phyloP scores from a whole-genome alignment of 2,888 invertebrate species.

The Tetanocera ferruginea region DNA sequence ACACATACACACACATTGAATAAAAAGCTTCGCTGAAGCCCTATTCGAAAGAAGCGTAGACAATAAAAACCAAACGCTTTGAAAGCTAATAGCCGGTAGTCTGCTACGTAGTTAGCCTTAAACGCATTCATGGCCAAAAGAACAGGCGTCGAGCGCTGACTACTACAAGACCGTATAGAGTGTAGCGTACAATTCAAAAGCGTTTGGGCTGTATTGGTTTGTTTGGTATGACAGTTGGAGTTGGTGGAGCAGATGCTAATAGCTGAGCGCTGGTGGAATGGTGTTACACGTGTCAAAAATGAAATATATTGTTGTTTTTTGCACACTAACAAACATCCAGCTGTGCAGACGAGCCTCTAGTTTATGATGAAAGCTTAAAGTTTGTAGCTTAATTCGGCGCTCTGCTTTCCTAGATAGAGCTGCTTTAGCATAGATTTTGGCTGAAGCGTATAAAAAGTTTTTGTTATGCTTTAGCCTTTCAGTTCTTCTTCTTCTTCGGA shows the following conservation, averaged over 20 bases:
- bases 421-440: background rate
- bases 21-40: background rate
- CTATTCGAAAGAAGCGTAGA: background rate
- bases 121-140: conserved; percentile 26
- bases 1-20: background rate
- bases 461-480: too few species aligned
- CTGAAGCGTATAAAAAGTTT: too few species aligned
- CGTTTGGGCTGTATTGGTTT: background rate
- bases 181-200: background rate
- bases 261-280: too few species aligned
- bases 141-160: conserved; percentile 25
- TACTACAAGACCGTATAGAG: background rate
- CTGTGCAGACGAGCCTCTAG: background rate
- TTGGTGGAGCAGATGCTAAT: background rate
- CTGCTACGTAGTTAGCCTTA: background rate
- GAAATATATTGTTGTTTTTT: background rate
- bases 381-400: background rate
- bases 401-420: background rate
- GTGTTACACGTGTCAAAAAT: background rate
- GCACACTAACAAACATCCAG: background rate
- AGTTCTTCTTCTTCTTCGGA: too few species aligned
- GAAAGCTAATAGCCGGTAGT: background rate
- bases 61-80: background rate
- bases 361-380: background rate
- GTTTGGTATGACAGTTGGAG: background rate